Evolutionary conservation across 2,113 vertebrate species (phyloP).

Genomic region (Pedetes capensis): DNA sequence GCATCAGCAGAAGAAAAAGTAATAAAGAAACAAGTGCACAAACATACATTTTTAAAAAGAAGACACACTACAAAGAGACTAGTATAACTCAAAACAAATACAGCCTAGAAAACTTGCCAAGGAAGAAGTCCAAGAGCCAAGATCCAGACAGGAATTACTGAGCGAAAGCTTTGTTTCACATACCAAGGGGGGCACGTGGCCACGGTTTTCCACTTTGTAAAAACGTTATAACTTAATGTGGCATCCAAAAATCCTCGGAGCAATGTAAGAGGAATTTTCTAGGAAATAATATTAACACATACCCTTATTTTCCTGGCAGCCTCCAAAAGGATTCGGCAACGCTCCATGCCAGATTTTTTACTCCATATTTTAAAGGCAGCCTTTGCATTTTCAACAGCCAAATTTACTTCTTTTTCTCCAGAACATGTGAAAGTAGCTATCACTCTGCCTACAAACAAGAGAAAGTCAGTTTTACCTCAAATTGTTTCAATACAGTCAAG

Average conservation of each 20-base stretch:
- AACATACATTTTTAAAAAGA: not conserved
- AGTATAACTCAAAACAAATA: not conserved
- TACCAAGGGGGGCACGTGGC: not conserved
- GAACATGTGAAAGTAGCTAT: slow-evolving; percentile 90
- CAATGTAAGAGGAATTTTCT: not conserved
- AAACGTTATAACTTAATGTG: not conserved
- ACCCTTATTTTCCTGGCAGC: slow-evolving; percentile 96
- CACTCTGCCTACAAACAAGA: slow-evolving; percentile 85
- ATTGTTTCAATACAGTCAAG: not conserved
- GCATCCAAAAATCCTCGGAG: not conserved
- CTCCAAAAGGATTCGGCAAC: slow-evolving; percentile 90
- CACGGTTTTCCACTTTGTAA: not conserved
- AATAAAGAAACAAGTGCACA: not conserved
- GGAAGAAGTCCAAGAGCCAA: not conserved
- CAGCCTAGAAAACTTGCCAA: not conserved
- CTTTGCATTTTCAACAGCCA: slow-evolving; percentile 90
- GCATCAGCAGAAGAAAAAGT: not conserved
- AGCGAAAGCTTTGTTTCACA: not conserved
- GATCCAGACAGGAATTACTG: not conserved
- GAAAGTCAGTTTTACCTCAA: not conserved
- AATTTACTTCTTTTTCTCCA: slow-evolving; percentile 90
- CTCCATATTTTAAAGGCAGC: slow-evolving; percentile 92
- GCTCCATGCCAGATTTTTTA: slow-evolving; percentile 91
- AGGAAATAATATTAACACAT: slow-evolving; percentile 30
- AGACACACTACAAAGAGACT: not conserved